Conservation (phyloP, 2,797 vertebrate genomes). For the Poeciliopsis turneri region DNA sequence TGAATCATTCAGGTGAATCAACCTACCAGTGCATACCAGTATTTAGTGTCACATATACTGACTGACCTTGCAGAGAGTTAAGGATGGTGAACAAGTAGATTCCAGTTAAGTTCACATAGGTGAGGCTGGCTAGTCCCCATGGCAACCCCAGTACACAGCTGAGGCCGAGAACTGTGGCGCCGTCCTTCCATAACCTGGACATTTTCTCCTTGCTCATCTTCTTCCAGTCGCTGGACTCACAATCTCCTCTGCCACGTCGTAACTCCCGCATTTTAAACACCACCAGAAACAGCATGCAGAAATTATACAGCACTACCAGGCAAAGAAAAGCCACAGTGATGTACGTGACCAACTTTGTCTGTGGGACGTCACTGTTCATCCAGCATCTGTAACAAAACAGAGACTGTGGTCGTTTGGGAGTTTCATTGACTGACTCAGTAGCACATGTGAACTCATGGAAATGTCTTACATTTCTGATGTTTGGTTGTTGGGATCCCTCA, state of each 20-base stretch:
- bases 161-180: constrained; percentile 80
- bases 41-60: neutral
- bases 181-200: constrained; percentile 77
- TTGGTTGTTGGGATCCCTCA: neutral
- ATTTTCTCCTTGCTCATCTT: constrained; percentile 41
- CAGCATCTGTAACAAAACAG: constrained; percentile 68
- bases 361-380: constrained; percentile 50
- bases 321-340: constrained; percentile 82
- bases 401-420: neutral
- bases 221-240: constrained; percentile 24
- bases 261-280: constrained; percentile 75
- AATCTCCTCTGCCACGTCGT: constrained; percentile 8
- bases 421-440: neutral
- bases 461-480: constrained; percentile 76
- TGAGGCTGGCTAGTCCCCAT: constrained; percentile 78
- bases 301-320: constrained; percentile 86
- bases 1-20: neutral
- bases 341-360: constrained; percentile 57
- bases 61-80: constrained; percentile 84
- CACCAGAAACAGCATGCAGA: constrained; percentile 84
- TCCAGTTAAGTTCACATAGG: constrained; percentile 68
- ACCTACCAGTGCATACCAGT: too few relatives aligned
- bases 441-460: neutral
- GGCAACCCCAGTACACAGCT: constrained; percentile 83
- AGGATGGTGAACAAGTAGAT: constrained; percentile 85